Evolutionary conservation across 2,888 invertebrate genomes (phyloP), one percentile per base, ranked within the genome.

Genomic region (Catocala nupta): DNA sequence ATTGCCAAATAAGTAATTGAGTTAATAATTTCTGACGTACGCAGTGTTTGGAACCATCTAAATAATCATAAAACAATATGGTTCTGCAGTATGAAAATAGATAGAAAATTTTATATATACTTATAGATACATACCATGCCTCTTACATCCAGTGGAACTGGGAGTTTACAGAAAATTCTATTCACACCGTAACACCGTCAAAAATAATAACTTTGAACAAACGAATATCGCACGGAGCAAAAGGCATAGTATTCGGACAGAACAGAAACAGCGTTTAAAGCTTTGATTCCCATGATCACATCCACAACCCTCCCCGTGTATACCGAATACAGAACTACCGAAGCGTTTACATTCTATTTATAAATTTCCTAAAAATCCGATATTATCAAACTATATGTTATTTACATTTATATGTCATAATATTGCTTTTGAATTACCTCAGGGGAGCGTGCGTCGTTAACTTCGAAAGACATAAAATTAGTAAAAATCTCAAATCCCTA

Each of bases 351-450:
- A 83, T 78, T 84, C 92, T 92, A 93, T n/a, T n/a, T n/a, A 90
- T 90, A 90, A 90, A 90, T 93, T 92, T 90, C 86, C 93, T 93
- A 93, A 93, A 94, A 93, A 92, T 90, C 87, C 89, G 87, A 90
- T 89, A 90, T 90, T 94, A 94, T 84, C 93, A 94, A 94, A 93
- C 93, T 94, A 93, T 93, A 92, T 89, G 79, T 87, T 90, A 90
- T 93, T 90, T 93, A 93, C 92, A 92, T 88, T 87, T 94, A 93
- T 93, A 93, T 93, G 92, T 93, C 93, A 88, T 93, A 92, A 88
- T 94, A 94, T 94, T 94, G 94, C 94, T 94, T 94, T 93, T 91
- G 88, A 91, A 87, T 93, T 92, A 91, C 90, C 86, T 90, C 90
- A 86, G 93, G 93, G 93, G 93, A 91, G 92, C 91, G 93, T 93